Conservation (phyloP, 2,113 vertebrate species). For the Podarcis raffonei region DNA sequence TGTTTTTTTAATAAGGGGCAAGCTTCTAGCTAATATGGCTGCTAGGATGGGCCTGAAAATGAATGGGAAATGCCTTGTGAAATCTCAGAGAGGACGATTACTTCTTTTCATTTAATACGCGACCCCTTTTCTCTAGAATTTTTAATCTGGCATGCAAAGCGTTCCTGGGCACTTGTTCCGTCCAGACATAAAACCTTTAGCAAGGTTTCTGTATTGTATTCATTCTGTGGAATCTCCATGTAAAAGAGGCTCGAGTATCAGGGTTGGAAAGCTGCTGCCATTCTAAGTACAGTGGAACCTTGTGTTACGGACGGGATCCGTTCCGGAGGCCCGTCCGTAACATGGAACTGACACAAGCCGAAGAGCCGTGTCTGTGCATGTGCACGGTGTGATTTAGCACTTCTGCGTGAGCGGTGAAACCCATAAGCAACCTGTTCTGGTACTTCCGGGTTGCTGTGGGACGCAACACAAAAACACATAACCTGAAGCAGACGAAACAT, state of each 20-base stretch:
- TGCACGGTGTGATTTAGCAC: no score
- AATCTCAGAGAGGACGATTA: not conserved
- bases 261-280: not conserved
- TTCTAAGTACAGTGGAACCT: not conserved
- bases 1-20: not conserved
- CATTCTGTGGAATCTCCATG: not conserved
- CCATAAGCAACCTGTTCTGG: no score
- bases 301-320: accelerated
- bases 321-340: no score
- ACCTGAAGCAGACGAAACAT: no score
- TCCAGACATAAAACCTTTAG: not conserved
- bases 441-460: no score
- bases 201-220: not conserved
- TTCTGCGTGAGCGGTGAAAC: no score
- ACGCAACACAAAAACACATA: no score
- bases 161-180: not conserved
- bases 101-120: not conserved
- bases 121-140: not conserved
- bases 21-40: not conserved
- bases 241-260: not conserved
- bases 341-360: no score
- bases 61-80: not conserved
- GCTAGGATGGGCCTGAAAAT: not conserved
- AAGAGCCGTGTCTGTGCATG: accelerated
- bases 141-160: not conserved